Percentiles rank a stretch among this genome's conserved stretches.
These are phyloP conservation scores for Chalcosyrphus nemorum DNA, from an alignment of 2,888 invertebrate species.

Conservation along the genomic window DNA sequence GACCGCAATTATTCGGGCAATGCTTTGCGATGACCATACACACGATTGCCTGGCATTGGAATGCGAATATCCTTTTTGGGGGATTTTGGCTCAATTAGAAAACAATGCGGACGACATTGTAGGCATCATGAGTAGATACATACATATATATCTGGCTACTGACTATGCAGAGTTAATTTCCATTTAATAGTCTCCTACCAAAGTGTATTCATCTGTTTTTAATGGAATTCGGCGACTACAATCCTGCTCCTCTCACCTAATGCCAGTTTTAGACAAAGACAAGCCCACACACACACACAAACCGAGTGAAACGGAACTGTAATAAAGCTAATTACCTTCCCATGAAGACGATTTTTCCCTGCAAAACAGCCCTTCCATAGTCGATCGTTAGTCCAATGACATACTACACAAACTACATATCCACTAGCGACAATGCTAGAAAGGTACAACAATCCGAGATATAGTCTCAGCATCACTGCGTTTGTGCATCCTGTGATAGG, in stretches of 20 bases:
- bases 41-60: constrained; percentile 54
- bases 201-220: constrained; percentile 64
- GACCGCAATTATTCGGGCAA: constrained; percentile 71
- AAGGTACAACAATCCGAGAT: constrained; percentile 7
- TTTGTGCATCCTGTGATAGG: constrained; percentile 54
- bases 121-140: neutral
- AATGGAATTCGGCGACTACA: constrained; percentile 62
- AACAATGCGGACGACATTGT: constrained; percentile 36
- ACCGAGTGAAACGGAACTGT: constrained; percentile 41
- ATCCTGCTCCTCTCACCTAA: neutral
- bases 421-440: constrained; percentile 10
- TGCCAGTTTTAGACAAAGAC: neutral
- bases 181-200: constrained; percentile 59
- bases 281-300: constrained; percentile 38
- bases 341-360: constrained; percentile 41
- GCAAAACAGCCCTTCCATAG: constrained; percentile 19
- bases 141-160: neutral
- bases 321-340: constrained; percentile 71
- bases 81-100: constrained; percentile 62
- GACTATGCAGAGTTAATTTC: constrained; percentile 52
- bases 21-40: constrained; percentile 58
- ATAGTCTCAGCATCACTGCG: constrained; percentile 34
- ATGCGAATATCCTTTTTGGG: constrained; percentile 59
- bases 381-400: constrained; percentile 34
- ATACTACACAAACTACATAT: constrained; percentile 7